These are phyloP conservation scores for Diachrysia chrysitis DNA, from an alignment of 2,888 invertebrate genomes.

Conservation along the genomic window DNA sequence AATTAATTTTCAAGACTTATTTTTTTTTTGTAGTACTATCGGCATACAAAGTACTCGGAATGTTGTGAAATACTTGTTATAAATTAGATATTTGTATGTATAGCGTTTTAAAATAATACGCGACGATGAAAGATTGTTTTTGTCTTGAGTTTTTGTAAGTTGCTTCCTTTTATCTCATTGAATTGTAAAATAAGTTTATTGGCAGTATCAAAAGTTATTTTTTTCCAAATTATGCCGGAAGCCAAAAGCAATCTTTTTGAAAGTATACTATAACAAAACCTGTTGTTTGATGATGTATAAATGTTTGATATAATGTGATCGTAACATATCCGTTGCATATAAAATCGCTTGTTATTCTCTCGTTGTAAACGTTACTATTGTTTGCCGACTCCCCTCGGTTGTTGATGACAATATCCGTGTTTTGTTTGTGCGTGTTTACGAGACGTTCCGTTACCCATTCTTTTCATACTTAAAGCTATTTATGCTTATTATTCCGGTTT, in stretches of 20 bases:
- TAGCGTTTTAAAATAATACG: slow-evolving; percentile 45
- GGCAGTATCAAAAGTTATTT: background rate
- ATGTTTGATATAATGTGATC: slow-evolving; percentile 62
- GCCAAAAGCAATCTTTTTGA: slow-evolving; percentile 36
- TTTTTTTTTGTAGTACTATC: slow-evolving; percentile 47
- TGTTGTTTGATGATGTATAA: slow-evolving; percentile 53
- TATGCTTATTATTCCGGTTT: background rate
- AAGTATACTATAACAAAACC: slow-evolving; percentile 28
- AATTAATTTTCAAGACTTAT: slow-evolving; percentile 58
- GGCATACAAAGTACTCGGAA: slow-evolving; percentile 57
- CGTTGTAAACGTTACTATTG: slow-evolving; percentile 49
- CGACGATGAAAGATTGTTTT: slow-evolving; percentile 34
- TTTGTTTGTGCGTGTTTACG: slow-evolving; percentile 34
- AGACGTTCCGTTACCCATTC: background rate
- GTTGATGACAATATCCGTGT: slow-evolving; percentile 28
- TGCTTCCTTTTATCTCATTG: background rate
- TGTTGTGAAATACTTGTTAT: slow-evolving; percentile 65
- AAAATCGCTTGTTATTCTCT: slow-evolving; percentile 63
- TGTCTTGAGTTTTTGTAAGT: slow-evolving; percentile 22
- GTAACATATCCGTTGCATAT: slow-evolving; percentile 69
- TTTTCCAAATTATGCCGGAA: background rate
- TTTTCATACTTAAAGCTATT: background rate
- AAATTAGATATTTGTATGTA: slow-evolving; percentile 56
- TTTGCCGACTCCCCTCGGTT: slow-evolving; percentile 22
- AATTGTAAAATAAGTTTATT: background rate